Base-by-base conservation (phyloP, 2,797 vertebrate genomes). In the Amblyraja radiata region DNA sequence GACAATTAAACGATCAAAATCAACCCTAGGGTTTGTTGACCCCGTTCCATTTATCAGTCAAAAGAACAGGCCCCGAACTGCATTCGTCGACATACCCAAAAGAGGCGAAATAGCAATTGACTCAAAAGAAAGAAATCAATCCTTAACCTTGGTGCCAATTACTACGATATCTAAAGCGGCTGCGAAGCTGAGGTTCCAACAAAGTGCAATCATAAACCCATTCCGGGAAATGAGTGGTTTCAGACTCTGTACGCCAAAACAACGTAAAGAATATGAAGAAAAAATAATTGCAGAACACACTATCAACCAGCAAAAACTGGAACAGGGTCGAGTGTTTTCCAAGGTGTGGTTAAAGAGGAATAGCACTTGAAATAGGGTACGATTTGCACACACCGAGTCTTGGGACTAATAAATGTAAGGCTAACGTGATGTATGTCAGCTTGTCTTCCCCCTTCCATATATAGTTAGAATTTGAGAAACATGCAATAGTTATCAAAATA, bases 291-390 rank as follows among this genome's bases (percentile, higher is more conserved):
- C 10, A 39, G 90, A 93, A 86, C 93, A n/a, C 94, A 94, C 81
- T 93, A 93, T 0, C 21, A 94, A 63, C 10, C 93, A 94, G 73
- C 4, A 93, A 25, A 90, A 93, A 63, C 94, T 92, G 76, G 76
- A 1, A 0, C 94, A 93, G 0, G 93, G 94, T 0, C 90, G 94
- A 71, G 65, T 94, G 94, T 58, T 95, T 93, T 93, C 95, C 94
- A 95, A 93, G 78, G 96, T 95, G 1, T 96, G 96, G 95, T 93
- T 96, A 78, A 94, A 93, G 96, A 94, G 94, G 93, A 54, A 95
- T 94, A 4, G 96, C 96, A 25, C 95, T 96, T 0, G 96, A 97
- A 93, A 94, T 97, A 28, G 96, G 96, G 21, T 78, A 81, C 7
- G 94, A 95, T 8, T 11, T 93, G 0, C 25, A 46, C 46, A 4